Evolutionary conservation across 92 coral and sea anemone species (phyloP), one percentile per base, ranked within the genome.

Genomic region (Epizoanthus ramosus): DNA sequence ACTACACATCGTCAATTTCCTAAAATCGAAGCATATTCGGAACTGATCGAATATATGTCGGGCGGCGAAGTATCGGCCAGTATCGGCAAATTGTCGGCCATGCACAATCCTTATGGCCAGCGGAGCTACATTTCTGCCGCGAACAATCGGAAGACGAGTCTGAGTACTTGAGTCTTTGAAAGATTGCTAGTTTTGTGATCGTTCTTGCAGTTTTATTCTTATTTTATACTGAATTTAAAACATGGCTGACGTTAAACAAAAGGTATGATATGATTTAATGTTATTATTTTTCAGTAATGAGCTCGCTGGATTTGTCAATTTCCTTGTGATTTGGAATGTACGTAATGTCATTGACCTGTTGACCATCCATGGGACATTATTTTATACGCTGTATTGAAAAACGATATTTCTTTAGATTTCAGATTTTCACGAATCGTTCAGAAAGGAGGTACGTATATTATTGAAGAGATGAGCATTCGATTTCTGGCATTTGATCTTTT

Each of bases 371-470:
- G 22, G 0, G 31, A 24, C 15, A 8, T 15, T 68, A 16, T n/a
- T 69, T n/a, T n/a, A n/a, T n/a, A n/a, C 31, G 31, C 31, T 28
- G 31, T 69, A 17, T 21, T 71, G 9, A 71, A 71, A 45, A 45
- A n/a, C n/a, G 41, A 67, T 16, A 41, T 59, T 35, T 71, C 75
- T 77, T 69, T 88, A 93, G 98, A 84, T 93, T 56, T 57, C 88
- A 28, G 91, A 88, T 66, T 93, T 89, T 82, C 95, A 93, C 87
- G 92, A 93, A 81, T 6, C 87, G 23, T 92, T 93, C 88, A 91
- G 98, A 63, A 79, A 88, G 22, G 94, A 93, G 93, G 98, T 93
- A 57, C 72, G 98, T 87, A 8, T 75, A 53, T 2, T 5, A 12
- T 10, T 0, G 22, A 56, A 54, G 37, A 33, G 5, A 9, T 76